Base-by-base conservation (phyloP, 2,113 vertebrate species). In the Passer domesticus region DNA sequence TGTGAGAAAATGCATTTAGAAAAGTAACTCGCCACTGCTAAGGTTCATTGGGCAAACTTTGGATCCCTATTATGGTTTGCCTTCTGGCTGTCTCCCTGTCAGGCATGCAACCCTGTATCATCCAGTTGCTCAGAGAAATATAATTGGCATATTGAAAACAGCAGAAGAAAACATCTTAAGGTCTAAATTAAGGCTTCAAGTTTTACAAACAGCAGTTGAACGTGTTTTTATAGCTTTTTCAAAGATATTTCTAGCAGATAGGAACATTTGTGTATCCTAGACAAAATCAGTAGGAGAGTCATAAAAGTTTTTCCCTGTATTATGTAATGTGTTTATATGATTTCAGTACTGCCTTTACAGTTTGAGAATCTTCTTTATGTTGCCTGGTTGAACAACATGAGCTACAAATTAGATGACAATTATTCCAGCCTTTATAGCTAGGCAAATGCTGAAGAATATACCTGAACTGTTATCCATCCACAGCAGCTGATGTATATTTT, bases 121-220 rank as follows among this genome's bases (percentile, higher is more conserved):
- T 75, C 24, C 15, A n/a, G 10, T 53, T 90, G 92, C 63, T 79
- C n/a, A 3, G 37, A 70, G 49, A 83, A 35, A 30, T 27, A 19
- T 69, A 96, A 80, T 46, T 86, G 92, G 53, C 25, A 17, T 43
- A 35, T 58, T 93, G 77, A 87, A 95, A 95, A 75, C 56, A 62
- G 37, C 31, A 49, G 12, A 49, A 88, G 33, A 81, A 78, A 84
- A 55, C 19, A 69, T n/a, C 50, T 92, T 46, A 67, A 58, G 60
- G 55, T 83, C 75, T 94, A 46, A n/a, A 43, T 76, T 77, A 85
- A 66, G 46, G 28, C 50, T 81, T 90, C 39, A 19, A 19, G 31
- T 77, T 77, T 67, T 63, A 22, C 43, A 90, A 67, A 93, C 24
- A 74, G 50, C 16, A 81, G 44, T 31, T 91, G 60, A 94, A 63